Base-by-base conservation (phyloP, 1,140 invertebrate genomes). In the Stegodyphus dumicola region DNA sequence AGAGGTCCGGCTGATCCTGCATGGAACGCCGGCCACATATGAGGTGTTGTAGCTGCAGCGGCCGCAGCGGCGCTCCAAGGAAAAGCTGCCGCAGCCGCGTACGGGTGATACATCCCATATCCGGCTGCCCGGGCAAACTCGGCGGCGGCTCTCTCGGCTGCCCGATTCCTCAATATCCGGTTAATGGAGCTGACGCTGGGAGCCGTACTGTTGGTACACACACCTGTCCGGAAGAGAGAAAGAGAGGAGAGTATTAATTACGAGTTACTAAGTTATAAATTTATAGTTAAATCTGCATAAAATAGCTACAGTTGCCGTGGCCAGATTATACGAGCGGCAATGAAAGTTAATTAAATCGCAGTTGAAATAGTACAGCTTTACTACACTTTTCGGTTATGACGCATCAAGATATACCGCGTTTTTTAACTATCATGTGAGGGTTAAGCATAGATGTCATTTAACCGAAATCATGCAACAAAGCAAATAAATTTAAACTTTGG, bases 161-260 rank as follows among this genome's bases (percentile, higher is more conserved):
- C 96, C 15, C 96, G 92, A 90, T 98, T 98, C 9, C 88, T 90
- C 69, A 98, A 91, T 88, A 98, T 98, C 87, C 97, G 92, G 90
- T 98, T 98, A 89, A 98, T 98, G 87, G 96, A 97, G 88, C 95
- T 96, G 0, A 98, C 97, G 64, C 96, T 97, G 0, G 96, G 92
- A 3, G 96, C 66, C 93, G 96, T 85, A 94, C 96, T 86, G 90
- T 97, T 97, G 54, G 96, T 97, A 90, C 96, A 98, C 11, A 98
- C 96, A 67, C 94, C 94, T 95, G 91, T 79, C 65, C 48, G 49
- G 17, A 33, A 66, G 56, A 15, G 15, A 60, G 56, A 60, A 5
- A 60, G 15, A 60, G 15, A 60, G 15, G 54, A 56, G 54, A 56
- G 1, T 60, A 15, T 60, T 15, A 60, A 15, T 60, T 60, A 60